Percentiles rank a stretch among this genome's conserved stretches.
These are phyloP conservation scores for Tipula helvola DNA, from an alignment of 2,888 invertebrate species.

Conservation along the genomic window DNA sequence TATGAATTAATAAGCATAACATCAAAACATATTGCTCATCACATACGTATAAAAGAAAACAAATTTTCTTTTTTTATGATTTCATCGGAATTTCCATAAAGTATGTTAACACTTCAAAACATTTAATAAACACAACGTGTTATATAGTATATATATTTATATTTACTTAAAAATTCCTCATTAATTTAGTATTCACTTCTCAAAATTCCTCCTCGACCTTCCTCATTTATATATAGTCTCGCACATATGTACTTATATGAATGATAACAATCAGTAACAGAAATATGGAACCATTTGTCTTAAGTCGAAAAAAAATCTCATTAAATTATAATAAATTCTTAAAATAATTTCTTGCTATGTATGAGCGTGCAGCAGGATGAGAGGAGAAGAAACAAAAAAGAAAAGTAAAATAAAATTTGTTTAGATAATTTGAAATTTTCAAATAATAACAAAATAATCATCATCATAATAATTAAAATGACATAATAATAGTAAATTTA, in stretches of 20 bases:
- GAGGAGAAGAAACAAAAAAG: background rate
- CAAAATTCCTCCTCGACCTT: background rate
- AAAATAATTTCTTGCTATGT: background rate
- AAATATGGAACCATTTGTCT: slow-evolving; percentile 4
- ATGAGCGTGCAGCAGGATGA: background rate
- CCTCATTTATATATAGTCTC: background rate
- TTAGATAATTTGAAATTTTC: background rate
- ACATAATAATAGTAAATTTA: background rate
- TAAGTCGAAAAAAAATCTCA: background rate
- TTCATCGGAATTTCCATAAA: background rate
- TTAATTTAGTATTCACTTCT: background rate
- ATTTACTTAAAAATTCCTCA: background rate
- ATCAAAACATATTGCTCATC: background rate
- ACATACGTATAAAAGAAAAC: background rate
- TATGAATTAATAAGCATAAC: background rate
- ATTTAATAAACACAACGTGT: background rate
- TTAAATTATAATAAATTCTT: background rate
- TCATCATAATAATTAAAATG: background rate
- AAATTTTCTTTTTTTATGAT: background rate
- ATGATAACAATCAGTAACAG: background rate
- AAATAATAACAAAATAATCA: background rate
- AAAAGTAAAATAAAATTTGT: background rate
- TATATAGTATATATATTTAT: background rate
- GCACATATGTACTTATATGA: background rate
- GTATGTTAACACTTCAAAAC: slow-evolving; percentile 4